Base-by-base conservation (phyloP, 2,888 invertebrate genomes). In the Andrena trimmerana region DNA sequence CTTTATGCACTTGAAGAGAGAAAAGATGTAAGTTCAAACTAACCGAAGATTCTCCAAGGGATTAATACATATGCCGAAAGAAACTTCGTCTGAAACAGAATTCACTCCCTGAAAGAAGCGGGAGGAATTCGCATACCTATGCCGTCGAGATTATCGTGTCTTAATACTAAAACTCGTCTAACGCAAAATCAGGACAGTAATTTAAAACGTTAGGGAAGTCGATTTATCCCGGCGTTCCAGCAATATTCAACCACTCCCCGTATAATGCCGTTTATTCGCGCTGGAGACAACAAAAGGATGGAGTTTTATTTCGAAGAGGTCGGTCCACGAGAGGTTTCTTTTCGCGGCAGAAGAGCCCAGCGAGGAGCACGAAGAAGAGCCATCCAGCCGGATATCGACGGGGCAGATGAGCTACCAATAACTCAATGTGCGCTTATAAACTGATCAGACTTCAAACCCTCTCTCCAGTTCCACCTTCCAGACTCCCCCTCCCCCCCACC, bases 391-490 rank as follows among this genome's bases (percentile, higher is more conserved):
- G 90, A 91, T 92, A 91, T 91, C 90, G 92, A 90, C 88, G 88
- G 84, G 89, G 90, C 89, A 91, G 92, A 92, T 92, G 92, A 92
- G 92, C 92, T 92, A 92, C 91, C 92, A 92, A 92, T 92, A 92
- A 92, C 91, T 92, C 92, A 92, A 92, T 92, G 92, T 91, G 90
- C 92, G 91, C 92, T 92, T 92, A 92, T 92, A 92, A 92, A 92
- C 91, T 92, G 92, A 91, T 92, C 92, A 92, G 92, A 92, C 91
- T 90, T 87, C 86, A 80, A 81, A 79, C 83, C 85, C 85, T 77
- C 69, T 74, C 84, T 67, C 67, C 65, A 31, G 50, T 57, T 60
- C 72, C 54, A 60, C 67, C 76, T 31, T 33, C 69, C 65, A 62
- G 59, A 20, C 20, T 20, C 31, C 20, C 8, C n/a, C 50, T 29